Percentiles rank a stretch among this genome's conserved stretches.
phyloP scores from a whole-genome alignment of 2,888 invertebrate species.

The Polymixis lichenea region DNA sequence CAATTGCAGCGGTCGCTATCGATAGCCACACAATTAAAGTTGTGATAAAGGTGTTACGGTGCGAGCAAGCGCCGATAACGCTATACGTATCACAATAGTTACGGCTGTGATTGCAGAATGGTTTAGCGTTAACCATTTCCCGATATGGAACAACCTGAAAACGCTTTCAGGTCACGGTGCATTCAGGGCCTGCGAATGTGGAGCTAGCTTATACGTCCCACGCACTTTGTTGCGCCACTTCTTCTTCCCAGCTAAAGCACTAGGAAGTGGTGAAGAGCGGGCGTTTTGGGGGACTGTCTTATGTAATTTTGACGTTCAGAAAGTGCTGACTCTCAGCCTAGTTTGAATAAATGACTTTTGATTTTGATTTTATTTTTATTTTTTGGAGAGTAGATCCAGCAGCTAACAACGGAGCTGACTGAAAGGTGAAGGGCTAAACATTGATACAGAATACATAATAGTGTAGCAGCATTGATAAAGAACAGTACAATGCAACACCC shows the following conservation, averaged over 20 bases:
- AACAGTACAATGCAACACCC: not conserved
- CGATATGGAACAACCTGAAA: constrained; percentile 28
- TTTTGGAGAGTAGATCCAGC: not conserved
- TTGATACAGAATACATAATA: too few relatives aligned
- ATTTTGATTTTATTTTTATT: too few relatives aligned
- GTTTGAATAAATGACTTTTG: too few relatives aligned
- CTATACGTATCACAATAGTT: constrained; percentile 7
- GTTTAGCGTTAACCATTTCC: constrained; percentile 26
- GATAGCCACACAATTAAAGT: constrained; percentile 55
- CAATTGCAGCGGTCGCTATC: constrained; percentile 55
- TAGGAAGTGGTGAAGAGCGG: too few relatives aligned
- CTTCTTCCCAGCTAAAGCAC: too few relatives aligned
- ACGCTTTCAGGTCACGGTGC: constrained; percentile 19
- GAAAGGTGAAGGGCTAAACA: not conserved
- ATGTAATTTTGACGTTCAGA: too few relatives aligned
- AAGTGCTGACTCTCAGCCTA: too few relatives aligned
- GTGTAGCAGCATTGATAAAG: not conserved
- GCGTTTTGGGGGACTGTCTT: too few relatives aligned
- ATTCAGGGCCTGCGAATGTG: not conserved
- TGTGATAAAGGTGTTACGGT: constrained; percentile 45
- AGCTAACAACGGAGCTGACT: not conserved
- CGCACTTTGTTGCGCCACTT: too few relatives aligned
- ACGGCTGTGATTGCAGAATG: constrained; percentile 10
- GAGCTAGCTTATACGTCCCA: not conserved
- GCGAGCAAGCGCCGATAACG: constrained; percentile 38